A percentile compares a stretch with the other conserved stretches of the same genome.
These are phyloP conservation scores for Magallana gigas DNA, from an alignment of 1,140 invertebrate species.

Conservation along the genomic window DNA sequence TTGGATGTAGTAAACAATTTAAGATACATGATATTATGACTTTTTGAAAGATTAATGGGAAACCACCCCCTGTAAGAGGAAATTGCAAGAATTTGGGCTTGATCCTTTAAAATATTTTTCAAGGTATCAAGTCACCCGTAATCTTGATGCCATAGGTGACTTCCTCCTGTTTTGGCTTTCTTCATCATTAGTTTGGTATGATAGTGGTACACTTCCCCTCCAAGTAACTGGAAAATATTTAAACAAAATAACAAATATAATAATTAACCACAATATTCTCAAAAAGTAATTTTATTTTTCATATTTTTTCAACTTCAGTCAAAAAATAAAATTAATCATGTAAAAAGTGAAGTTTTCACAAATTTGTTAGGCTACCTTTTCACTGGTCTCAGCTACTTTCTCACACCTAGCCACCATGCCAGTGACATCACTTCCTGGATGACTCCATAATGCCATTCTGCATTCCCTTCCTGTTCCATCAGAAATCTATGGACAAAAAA, in stretches of 20 bases:
- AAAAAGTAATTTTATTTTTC: no score
- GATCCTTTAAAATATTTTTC: no score
- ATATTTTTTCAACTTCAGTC: no score
- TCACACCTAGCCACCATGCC: constrained; percentile 64
- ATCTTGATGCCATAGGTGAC: constrained; percentile 73
- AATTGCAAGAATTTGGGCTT: no score
- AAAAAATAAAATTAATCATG: no score
- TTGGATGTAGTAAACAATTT: no score
- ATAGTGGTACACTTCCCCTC: constrained; percentile 73
- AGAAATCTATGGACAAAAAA: constrained; percentile 26
- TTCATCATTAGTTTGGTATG: constrained; percentile 74
- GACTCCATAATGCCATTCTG: constrained; percentile 63
- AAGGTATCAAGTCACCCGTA: constrained; percentile 64
- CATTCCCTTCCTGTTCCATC: constrained; percentile 59
- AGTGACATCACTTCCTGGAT: constrained; percentile 69
- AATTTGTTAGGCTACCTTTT: constrained; percentile 52
- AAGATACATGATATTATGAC: no score
- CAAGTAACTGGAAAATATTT: constrained; percentile 61
- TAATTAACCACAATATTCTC: neutral
- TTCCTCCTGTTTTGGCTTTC: constrained; percentile 65
- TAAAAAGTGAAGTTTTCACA: no score
- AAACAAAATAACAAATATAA: neutral
- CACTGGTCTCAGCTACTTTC: constrained; percentile 66
- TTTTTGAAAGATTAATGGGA: no score
- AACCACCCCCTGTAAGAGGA: no score